Base-by-base conservation (phyloP, 1,140 invertebrate species). In the Drosophila novamexicana region DNA sequence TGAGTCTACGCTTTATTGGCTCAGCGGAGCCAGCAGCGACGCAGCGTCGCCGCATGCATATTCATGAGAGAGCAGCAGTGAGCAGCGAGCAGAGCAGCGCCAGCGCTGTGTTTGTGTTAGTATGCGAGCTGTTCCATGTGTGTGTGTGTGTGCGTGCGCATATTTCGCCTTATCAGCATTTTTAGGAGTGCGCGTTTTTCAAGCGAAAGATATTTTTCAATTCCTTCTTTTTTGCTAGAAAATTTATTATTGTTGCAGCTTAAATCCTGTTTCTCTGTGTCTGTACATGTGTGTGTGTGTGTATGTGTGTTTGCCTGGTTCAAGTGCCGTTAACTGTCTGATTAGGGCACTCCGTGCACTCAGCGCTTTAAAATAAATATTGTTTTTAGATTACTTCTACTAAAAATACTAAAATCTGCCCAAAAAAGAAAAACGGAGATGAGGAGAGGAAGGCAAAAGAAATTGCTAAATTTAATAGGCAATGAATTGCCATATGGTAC, bases 151-250 rank as follows among this genome's bases (percentile, higher is more conserved):
- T 67, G 69, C 72, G 70, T 86, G 80, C 68, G 58, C 75, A 70
- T 77, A 73, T 91, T 86, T 89, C 70, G 84, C 84, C 88, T 89
- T 89, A 90, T 89, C 85, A 89, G 84, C 85, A 90, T 89, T 89
- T 88, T 85, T 75, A 80, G 68, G 54, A 75, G 68, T 67, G 56
- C 69, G 58, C 80, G 80, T 75, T 56, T 29, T 72, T 72, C 74
- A 75, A 61, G 47, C 54, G 70, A 69, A 70, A 71, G 40, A 71
- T 66, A 68, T 77, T 78, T 84, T 84, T 81, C 58, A 74, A 77
- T 77, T 79, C 65, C 65, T 69, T 72, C 34, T 67, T 64, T 82
- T 79, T 77, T 77, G 63, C 50, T 50, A 40, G 34, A 66, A 77
- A 85, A 68, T 62, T 47, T 90, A 90, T 90, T 90, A 90, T 90